Conservation (phyloP, 1,140 invertebrate genomes). For the Gyrodactylus bullatarudis region DNA sequence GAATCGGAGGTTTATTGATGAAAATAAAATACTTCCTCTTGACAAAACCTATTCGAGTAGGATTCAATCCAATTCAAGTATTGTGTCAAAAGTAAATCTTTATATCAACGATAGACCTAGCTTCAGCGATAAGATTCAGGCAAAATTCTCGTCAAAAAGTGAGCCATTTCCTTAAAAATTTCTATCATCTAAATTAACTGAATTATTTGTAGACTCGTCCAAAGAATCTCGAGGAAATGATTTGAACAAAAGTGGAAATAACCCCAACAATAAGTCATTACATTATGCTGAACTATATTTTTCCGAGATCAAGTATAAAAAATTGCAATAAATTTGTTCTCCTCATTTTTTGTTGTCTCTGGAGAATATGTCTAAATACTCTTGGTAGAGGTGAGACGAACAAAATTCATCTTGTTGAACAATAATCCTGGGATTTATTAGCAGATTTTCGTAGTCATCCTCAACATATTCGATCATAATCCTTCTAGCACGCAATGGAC, state of each 20-base stretch:
- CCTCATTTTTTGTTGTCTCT: not conserved
- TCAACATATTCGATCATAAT: not conserved
- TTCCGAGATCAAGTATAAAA: not conserved
- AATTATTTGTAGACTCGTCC: not conserved
- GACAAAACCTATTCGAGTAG: not conserved
- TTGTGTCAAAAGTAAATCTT: not conserved
- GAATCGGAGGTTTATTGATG: too few species aligned
- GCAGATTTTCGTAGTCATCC: not conserved
- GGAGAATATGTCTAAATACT: too few species aligned
- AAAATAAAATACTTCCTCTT: too few species aligned
- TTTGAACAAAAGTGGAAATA: not conserved
- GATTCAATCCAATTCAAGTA: not conserved
- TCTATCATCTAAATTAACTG: not conserved
- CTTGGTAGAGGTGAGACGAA: too few species aligned
- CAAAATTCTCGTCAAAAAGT: not conserved
- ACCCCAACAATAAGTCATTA: not conserved
- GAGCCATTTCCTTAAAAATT: not conserved
- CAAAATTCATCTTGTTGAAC: not conserved
- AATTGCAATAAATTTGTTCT: not conserved
- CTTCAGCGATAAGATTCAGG: not conserved
- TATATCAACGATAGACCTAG: not conserved
- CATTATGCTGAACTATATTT: not conserved
- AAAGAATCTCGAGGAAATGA: not conserved
- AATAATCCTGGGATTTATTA: not conserved
- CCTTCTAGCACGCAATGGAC: not conserved